Evolutionary conservation across 2,888 invertebrate genomes (phyloP).

Genomic region (Mylabris sibirica): DNA sequence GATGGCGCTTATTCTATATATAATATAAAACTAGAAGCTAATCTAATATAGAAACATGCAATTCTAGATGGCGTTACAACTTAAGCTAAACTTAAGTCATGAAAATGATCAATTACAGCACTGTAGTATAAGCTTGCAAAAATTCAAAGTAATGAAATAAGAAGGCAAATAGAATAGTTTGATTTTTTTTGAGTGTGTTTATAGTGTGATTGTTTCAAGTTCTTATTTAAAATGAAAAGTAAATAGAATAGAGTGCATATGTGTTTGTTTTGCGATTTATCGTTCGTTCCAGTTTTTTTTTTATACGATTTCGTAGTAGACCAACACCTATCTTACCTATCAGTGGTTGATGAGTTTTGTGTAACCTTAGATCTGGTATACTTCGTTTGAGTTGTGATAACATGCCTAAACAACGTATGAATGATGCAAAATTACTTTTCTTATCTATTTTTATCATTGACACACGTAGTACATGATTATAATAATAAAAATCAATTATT

Average conservation of each 20-base stretch:
- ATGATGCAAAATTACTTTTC: slow-evolving; percentile 46
- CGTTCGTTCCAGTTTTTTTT: background rate
- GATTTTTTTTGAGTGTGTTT: background rate
- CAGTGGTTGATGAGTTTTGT: slow-evolving; percentile 78
- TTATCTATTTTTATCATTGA: slow-evolving; percentile 44
- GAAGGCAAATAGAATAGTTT: background rate
- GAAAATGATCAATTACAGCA: background rate
- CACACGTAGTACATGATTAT: slow-evolving; percentile 22
- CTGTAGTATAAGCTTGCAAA: background rate
- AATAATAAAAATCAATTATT: background rate
- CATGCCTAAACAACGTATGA: slow-evolving; percentile 75
- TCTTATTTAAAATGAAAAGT: background rate
- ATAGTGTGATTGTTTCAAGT: background rate
- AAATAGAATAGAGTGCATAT: background rate
- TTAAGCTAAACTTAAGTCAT: background rate
- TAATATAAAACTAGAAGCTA: background rate
- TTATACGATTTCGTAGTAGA: background rate
- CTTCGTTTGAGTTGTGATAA: slow-evolving; percentile 88
- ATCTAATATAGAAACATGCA: too few relatives aligned
- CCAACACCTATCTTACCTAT: slow-evolving; percentile 67
- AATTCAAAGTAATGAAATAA: background rate
- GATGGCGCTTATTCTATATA: background rate
- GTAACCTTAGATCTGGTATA: slow-evolving; percentile 84
- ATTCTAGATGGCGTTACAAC: too few relatives aligned
- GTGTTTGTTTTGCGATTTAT: background rate